Evolutionary conservation across 2,888 invertebrate genomes (phyloP).

Genomic region (Stenolophus ochropezus): DNA sequence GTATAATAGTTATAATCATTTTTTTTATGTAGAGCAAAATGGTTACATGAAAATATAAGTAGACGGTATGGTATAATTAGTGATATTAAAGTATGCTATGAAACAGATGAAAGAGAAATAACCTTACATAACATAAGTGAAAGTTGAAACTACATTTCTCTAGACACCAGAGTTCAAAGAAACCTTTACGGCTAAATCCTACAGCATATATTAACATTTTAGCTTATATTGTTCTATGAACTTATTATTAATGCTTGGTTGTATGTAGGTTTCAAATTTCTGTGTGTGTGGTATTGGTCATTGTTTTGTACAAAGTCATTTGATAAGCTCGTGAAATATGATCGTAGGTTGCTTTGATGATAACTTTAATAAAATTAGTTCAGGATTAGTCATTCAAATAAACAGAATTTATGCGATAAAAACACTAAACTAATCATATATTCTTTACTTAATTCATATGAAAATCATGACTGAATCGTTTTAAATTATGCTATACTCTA

Average conservation of each 20-base stretch:
- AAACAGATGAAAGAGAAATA: neutral
- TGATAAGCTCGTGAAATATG: slow-evolving; percentile 9
- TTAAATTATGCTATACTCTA: too few relatives aligned
- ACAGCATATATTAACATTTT: neutral
- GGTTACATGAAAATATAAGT: too few relatives aligned
- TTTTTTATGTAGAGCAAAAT: too few relatives aligned
- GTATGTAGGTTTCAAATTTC: neutral
- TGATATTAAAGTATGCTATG: neutral
- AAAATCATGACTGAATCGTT: too few relatives aligned
- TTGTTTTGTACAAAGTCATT: neutral
- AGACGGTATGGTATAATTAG: too few relatives aligned
- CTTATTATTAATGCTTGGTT: neutral
- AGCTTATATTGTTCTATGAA: neutral
- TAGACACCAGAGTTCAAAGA: neutral
- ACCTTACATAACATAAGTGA: neutral
- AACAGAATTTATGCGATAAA: too few relatives aligned
- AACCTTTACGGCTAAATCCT: neutral
- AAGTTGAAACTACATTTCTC: neutral
- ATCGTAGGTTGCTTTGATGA: neutral
- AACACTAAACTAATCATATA: too few relatives aligned
- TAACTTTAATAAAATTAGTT: too few relatives aligned
- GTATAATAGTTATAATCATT: too few relatives aligned
- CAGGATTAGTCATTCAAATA: too few relatives aligned
- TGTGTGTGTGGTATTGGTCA: neutral
- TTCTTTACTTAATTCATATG: too few relatives aligned